phyloP scores from a whole-genome alignment of 2,888 invertebrate genomes.

The Parnassius orleans region DNA sequence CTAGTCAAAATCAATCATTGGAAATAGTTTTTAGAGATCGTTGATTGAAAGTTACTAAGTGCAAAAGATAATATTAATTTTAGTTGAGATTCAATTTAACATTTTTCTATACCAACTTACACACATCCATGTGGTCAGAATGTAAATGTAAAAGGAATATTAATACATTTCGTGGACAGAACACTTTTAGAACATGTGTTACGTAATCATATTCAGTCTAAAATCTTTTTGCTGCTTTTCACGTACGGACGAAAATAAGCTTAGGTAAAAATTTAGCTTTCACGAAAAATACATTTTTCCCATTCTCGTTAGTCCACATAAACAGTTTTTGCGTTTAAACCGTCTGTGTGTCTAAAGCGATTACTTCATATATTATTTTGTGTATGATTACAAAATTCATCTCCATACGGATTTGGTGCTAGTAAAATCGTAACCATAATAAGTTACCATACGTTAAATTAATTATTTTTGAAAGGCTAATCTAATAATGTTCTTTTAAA shows the following conservation, averaged over 20 bases:
- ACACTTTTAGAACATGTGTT: not conserved
- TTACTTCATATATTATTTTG: constrained; percentile 24
- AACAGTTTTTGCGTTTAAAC: constrained; percentile 11
- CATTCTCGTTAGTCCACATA: constrained; percentile 18
- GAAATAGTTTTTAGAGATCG: too few species aligned
- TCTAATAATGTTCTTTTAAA: too few species aligned
- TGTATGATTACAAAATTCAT: constrained; percentile 18
- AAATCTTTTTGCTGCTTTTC: constrained; percentile 4
- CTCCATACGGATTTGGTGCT: constrained; percentile 1
- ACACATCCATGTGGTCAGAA: too few species aligned
- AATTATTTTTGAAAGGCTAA: too few species aligned
- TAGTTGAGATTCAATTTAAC: too few species aligned
- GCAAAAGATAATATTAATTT: too few species aligned
- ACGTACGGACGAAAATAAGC: constrained; percentile 17
- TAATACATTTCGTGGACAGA: too few species aligned
- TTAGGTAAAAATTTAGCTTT: constrained; percentile 8
- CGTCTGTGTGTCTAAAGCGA: constrained; percentile 11
- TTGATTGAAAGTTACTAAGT: too few species aligned
- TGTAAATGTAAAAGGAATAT: too few species aligned
- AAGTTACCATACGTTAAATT: too few species aligned
- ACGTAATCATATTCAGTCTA: constrained; percentile 1
- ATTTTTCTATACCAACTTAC: too few species aligned
- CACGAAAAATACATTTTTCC: constrained; percentile 10
- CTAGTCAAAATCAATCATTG: too few species aligned
- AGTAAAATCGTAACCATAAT: not conserved